A percentile compares a stretch with the other conserved stretches of the same genome.
Evolutionary conservation across 2,113 vertebrate genomes (phyloP).

Genomic region (Quiscalus mexicanus): DNA sequence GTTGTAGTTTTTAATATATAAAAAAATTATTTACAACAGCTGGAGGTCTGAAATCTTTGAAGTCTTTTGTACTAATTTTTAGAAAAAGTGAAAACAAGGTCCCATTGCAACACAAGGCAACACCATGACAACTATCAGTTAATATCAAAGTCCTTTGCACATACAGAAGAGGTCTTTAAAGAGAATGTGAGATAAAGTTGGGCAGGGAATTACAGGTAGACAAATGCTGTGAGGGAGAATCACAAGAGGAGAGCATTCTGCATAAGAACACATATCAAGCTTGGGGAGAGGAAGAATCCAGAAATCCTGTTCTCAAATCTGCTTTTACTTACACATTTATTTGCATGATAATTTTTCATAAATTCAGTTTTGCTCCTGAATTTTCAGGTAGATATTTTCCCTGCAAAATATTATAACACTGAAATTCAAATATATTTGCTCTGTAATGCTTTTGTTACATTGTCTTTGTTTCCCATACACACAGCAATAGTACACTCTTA

Average conservation of each 20-base stretch:
- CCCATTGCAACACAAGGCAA: background rate
- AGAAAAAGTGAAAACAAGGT: background rate
- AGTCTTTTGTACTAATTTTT: background rate
- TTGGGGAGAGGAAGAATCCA: background rate
- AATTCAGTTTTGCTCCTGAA: background rate
- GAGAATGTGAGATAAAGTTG: background rate
- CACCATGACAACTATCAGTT: background rate
- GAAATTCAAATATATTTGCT: background rate
- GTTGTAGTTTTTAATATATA: background rate
- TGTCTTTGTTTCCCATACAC: background rate
- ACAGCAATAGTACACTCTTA: background rate
- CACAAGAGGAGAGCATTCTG: background rate
- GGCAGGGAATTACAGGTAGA: background rate
- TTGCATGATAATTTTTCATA: background rate
- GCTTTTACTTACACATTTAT: background rate
- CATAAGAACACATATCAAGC: background rate
- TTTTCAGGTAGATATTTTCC: background rate
- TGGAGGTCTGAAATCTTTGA: background rate
- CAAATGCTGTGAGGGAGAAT: background rate
- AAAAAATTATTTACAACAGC: background rate
- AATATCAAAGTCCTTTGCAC: background rate
- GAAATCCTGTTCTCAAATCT: background rate
- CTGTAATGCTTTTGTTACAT: background rate
- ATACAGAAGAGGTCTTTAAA: background rate
- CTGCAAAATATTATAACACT: background rate